Base-by-base conservation (phyloP, 1,140 invertebrate species). In the Dendroctonus valens region DNA sequence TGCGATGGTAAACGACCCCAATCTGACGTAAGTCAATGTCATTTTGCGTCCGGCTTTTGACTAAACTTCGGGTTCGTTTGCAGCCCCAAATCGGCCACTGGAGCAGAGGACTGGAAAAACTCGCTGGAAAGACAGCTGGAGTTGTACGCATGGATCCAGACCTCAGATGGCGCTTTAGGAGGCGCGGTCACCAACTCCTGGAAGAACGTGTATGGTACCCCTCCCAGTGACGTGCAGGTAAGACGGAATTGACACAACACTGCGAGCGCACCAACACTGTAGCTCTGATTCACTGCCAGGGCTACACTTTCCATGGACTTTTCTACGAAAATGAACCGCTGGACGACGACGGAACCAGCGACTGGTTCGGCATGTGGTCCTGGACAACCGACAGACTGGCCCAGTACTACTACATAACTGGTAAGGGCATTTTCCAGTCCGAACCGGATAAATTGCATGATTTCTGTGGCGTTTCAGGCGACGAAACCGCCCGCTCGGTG, bases 351-450 rank as follows among this genome's bases (percentile, higher is more conserved):
- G 59, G 59, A 39, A 54, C 61, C 9, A 69, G 46, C 41, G 41
- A 64, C 15, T 65, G 61, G 67, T 69, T 64, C 37, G 67, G 67
- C 15, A 69, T 69, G 67, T 54, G 55, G 39, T 39, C 67, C 8
- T 69, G 67, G 61, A 57, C 61, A 6, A 44, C 49, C 4, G 67
- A 69, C 46, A 42, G 67, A 9, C 51, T 69, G n/a, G 67, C 67
- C 11, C 67, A 69, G 44, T 64, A 69, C 44, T 69, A 69, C 41
- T 69, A 69, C 39, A 26, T 69, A 26, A 65, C 61, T 14, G 61
- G 61, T 54, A 12, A 5, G 39, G 41, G 11, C 8, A 54, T 39
- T 38, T 54, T 54, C 9, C 6, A 38, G 11, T 2, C 26, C 2
- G 11, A 26, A 55, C 6, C 11, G n/a, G 14, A 8, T 14, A 0